Conservation (phyloP, 2,797 vertebrate species). For the Syngnathus acus region DNA sequence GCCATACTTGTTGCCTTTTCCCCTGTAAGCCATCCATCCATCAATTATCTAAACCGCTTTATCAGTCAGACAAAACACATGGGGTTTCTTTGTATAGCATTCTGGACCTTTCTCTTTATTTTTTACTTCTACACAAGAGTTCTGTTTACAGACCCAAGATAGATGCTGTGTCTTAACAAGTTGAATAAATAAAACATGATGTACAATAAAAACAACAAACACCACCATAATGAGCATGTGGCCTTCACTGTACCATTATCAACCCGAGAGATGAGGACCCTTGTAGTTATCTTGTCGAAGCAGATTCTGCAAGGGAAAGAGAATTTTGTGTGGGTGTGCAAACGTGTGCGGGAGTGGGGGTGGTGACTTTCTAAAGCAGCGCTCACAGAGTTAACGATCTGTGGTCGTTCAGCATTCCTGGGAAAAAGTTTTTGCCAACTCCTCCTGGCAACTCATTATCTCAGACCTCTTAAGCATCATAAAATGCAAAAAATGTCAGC, state of each 20-base stretch:
- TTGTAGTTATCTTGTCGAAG: slow-evolving; percentile 68
- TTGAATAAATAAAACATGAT: slow-evolving; percentile 51
- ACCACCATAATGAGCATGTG: slow-evolving; percentile 61
- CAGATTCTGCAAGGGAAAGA: slow-evolving; percentile 59
- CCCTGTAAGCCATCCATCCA: neutral
- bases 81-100: slow-evolving; percentile 13
- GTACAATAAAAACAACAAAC: slow-evolving; percentile 63
- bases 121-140: slow-evolving; percentile 20
- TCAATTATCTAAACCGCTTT: no score
- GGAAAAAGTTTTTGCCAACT: slow-evolving; percentile 21
- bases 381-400: slow-evolving; percentile 40
- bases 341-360: slow-evolving; percentile 9
- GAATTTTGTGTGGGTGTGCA: slow-evolving; percentile 15
- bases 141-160: slow-evolving; percentile 43
- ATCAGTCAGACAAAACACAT: slow-evolving; percentile 6
- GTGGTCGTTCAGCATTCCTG: slow-evolving; percentile 18
- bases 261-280: slow-evolving; percentile 62
- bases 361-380: slow-evolving; percentile 21
- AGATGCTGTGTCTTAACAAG: slow-evolving; percentile 22
- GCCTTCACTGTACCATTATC: slow-evolving; percentile 65
- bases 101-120: slow-evolving; percentile 32
- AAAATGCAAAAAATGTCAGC: slow-evolving; percentile 47
- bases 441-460: slow-evolving; percentile 33
- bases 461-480: slow-evolving; percentile 44
- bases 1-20: slow-evolving; percentile 8